These are phyloP conservation scores for Streptopelia turtur DNA, from an alignment of 2,797 vertebrate species.

Conservation along the genomic window DNA sequence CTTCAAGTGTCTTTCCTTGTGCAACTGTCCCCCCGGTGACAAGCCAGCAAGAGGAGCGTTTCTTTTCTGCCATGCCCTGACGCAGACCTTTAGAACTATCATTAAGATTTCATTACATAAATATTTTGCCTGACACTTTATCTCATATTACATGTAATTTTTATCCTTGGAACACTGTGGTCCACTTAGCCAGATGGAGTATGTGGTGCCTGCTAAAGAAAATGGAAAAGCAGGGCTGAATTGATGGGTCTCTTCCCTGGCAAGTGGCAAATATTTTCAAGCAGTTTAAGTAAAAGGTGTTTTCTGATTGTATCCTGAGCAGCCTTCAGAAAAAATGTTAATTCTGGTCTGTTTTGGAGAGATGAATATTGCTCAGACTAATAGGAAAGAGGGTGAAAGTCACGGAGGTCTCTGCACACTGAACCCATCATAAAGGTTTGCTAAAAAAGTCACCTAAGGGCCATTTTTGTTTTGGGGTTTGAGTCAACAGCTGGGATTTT, in stretches of 20 bases:
- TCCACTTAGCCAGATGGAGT: background rate
- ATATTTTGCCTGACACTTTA: constrained; percentile 19
- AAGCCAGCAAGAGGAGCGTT: background rate
- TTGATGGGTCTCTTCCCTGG: background rate
- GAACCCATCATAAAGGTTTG: background rate
- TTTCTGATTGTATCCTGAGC: background rate
- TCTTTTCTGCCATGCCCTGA: background rate
- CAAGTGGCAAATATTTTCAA: background rate
- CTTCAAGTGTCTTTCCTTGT: fast-evolving
- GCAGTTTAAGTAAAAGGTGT: background rate
- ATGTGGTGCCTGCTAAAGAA: fast-evolving
- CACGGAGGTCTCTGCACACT: fast-evolving
- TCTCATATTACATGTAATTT: constrained; percentile 15
- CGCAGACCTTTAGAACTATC: background rate
- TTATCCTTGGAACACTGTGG: background rate
- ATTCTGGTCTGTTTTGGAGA: background rate
- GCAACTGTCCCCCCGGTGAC: background rate
- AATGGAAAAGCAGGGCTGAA: background rate
- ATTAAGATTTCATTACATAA: background rate
- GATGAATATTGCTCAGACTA: background rate
- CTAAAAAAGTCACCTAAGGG: background rate
- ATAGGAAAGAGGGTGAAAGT: background rate
- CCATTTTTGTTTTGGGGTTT: background rate
- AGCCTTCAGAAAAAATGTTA: background rate
- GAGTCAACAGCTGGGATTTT: background rate